Evolutionary conservation across 2,113 vertebrate genomes (phyloP), one percentile per base, ranked within the genome.

Genomic region (Elachura formosa): DNA sequence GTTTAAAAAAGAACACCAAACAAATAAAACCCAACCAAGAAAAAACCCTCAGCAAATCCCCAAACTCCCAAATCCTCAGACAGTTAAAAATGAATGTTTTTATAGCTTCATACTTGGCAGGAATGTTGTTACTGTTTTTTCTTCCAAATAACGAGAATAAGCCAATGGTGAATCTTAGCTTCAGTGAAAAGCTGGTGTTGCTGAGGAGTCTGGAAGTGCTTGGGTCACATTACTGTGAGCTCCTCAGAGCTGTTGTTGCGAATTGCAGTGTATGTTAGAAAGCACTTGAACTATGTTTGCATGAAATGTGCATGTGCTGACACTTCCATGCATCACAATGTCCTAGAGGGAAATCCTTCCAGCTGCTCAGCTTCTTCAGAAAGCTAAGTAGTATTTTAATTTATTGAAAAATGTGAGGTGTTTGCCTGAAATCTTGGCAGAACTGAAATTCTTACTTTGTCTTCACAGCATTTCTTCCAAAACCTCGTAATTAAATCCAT

Each of bases 1-100:
- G 8, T 12, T 52, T 22, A 3, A 12, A 34, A 26, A 26, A 18
- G n/a, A n/a, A n/a, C 5, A 0, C 36, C 6, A 15, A 48, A 12
- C 9, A 20, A 91, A 63, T 46, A 49, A 45, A 64, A 43, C 7
- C 6, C 45, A 54, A 12, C 34, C 45, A 26, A 51, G 38, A 19
- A 78, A 76, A 51, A 55, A 7, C 5, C 23, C 10, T 9, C 33
- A 18, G 8, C 7, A 43, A 43, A 73, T 22, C 23, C 69, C 29
- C n/a, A 48, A 23, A 3, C 6, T 38, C 56, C 21, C 11, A 25
- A 52, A 78, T 64, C 19, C 33, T 58, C 40, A n/a, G 14, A 14
- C 24, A 46, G 54, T 74, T 76, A 36, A 14, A 41, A 55, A 34
- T 36, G 45, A n/a, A 24, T 40, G 21, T 51, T 71, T 71, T 4